Base-by-base conservation (phyloP, 2,888 invertebrate species). In the Agrenia bidenticulata region DNA sequence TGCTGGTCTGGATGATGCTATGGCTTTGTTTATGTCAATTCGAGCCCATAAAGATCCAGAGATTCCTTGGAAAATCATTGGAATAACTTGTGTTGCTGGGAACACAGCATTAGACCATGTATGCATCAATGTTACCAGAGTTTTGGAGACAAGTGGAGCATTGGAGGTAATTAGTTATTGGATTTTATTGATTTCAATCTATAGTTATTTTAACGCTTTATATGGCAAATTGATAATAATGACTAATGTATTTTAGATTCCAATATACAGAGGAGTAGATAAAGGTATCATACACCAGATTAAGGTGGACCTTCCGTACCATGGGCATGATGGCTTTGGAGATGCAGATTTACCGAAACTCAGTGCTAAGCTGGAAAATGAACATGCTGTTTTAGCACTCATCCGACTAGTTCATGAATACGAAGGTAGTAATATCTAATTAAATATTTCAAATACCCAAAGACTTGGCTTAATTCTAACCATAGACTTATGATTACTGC, bases 31-130 rank as follows among this genome's bases (percentile, higher is more conserved):
- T 58, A 78, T 86, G 75, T 79, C 87, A 1, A 77, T 87, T 1
- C 69, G 72, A 50, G 63, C 70, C 2, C 73, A 73, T 49, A 41
- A 66, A 41, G 80, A 82, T 55, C 84, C 84, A 1, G 69, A 78
- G 5, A 78, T 80, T 1, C 74, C 80, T 57, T 77, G 85, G 24
- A 78, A 86, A 74, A 79, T 92, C 45, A 78, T 89, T 53, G 91
- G 85, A 1, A 83, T 92, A 1, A 90, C 90, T 0, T 89, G 89
- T 61, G 87, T 85, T 0, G 83, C 85, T 74, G 92, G 92, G 1
- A 93, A 92, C 77, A 88, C 89, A 0, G 79, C 79, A 1, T 81
- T 90, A 60, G 84, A 87, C 11, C 85, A 89, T 77, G 89, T 88
- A 0, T 84, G 84, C 39, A 80, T 80, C 17, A 92, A 92, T 78